Conservation (phyloP, 2,797 vertebrate genomes). For the Tadarida brasiliensis region DNA sequence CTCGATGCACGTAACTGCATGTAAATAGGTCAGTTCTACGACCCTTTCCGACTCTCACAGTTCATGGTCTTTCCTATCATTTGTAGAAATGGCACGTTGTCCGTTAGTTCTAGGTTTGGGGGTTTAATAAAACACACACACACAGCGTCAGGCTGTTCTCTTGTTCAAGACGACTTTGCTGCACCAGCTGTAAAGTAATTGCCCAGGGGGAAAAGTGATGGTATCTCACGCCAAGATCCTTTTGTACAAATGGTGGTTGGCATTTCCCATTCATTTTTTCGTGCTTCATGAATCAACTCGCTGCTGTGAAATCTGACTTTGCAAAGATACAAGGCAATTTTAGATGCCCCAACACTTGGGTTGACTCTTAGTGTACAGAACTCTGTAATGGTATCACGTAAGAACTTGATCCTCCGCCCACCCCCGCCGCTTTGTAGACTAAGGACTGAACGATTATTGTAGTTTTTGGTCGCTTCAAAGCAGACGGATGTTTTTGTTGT, state of each 20-base stretch:
- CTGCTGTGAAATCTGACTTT: constrained; percentile 45
- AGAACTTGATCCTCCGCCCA: not conserved
- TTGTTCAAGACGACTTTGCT: not conserved
- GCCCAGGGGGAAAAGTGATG: not conserved
- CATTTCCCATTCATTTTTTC: not conserved
- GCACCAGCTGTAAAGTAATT: not conserved
- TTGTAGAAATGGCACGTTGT: not conserved
- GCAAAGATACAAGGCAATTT: not conserved
- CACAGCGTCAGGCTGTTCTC: not conserved
- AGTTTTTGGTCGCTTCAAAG: not conserved
- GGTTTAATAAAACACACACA: not conserved
- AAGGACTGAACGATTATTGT: not conserved
- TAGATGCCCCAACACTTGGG: not conserved
- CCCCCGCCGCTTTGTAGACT: not conserved
- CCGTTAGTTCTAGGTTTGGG: not conserved
- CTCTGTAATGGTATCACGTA: not conserved
- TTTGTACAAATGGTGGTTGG: not conserved
- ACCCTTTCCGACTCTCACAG: not conserved
- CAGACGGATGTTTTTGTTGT: not conserved
- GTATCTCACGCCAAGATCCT: not conserved
- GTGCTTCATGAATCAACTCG: constrained; percentile 1
- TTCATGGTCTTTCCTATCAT: not conserved
- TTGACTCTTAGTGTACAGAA: not conserved
- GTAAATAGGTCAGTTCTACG: not conserved
- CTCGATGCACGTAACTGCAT: not conserved